phyloP scores from a whole-genome alignment of 2,888 invertebrate species.

The Xylota sylvarum region DNA sequence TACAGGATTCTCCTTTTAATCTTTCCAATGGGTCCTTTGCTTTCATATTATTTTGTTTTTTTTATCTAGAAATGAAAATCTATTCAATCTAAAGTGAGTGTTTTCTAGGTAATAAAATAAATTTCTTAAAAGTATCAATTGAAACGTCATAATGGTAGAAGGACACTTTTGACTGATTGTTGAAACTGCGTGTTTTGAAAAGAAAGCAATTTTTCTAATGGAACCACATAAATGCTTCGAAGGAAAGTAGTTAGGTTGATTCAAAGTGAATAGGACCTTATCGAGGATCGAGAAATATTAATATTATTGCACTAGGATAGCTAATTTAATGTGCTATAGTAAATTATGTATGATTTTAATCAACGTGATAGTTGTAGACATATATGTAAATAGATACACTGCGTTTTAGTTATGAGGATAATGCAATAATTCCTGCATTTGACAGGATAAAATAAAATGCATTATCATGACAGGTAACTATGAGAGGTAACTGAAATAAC shows the following conservation, averaged over 20 bases:
- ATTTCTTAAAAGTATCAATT: not conserved
- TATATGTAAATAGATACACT: too few relatives aligned
- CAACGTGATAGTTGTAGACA: too few relatives aligned
- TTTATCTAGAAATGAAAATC: not conserved
- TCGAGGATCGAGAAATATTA: not conserved
- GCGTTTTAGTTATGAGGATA: too few relatives aligned
- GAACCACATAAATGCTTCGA: not conserved
- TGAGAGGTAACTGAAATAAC: too few relatives aligned
- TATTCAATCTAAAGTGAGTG: not conserved
- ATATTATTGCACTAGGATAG: too few relatives aligned
- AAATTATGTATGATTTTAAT: too few relatives aligned
- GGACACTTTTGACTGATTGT: not conserved
- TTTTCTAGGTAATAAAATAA: not conserved
- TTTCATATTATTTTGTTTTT: not conserved
- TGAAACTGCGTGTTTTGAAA: not conserved
- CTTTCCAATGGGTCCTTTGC: not conserved
- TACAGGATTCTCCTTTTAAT: not conserved
- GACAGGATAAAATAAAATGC: too few relatives aligned
- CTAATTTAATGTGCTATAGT: too few relatives aligned
- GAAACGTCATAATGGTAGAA: not conserved
- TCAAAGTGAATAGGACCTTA: not conserved
- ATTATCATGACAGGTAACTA: too few relatives aligned
- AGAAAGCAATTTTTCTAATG: conserved; percentile 24
- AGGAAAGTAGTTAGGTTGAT: not conserved
- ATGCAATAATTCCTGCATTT: too few relatives aligned